These are phyloP conservation scores for Cinclus cinclus DNA, from an alignment of 2,113 vertebrate genomes.

Conservation along the genomic window DNA sequence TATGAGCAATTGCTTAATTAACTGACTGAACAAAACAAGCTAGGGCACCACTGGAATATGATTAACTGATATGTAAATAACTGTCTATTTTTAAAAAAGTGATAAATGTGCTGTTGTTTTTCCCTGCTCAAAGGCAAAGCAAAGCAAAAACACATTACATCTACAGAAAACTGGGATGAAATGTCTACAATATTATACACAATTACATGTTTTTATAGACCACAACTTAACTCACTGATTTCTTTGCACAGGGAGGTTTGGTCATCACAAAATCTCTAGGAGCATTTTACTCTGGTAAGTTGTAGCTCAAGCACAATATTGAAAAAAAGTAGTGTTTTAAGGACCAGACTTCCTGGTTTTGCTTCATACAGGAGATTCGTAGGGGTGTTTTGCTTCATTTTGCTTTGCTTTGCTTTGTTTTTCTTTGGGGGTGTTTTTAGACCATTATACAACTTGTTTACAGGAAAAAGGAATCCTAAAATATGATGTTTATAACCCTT, in stretches of 20 bases:
- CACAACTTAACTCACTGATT: not conserved
- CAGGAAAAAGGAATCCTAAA: not conserved
- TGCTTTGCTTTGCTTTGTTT: not conserved
- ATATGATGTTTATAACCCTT: rapidly evolving
- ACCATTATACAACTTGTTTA: rapidly evolving
- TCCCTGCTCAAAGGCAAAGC: not conserved
- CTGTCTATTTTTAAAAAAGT: not conserved
- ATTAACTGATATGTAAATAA: not conserved
- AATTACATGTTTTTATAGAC: not conserved
- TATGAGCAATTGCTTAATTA: not conserved
- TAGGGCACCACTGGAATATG: not conserved
- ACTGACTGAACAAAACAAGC: not conserved
- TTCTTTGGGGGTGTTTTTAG: not conserved
- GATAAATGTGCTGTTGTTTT: not conserved
- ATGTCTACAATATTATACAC: not conserved
- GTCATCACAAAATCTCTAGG: not conserved
- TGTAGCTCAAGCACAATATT: not conserved
- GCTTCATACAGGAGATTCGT: not conserved
- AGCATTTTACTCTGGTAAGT: not conserved
- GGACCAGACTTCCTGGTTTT: rapidly evolving
- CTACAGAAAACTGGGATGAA: not conserved
- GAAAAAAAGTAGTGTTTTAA: not conserved
- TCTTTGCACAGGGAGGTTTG: not conserved
- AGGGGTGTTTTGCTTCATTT: not conserved
- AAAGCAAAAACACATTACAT: not conserved